Conservation (phyloP, 2,113 vertebrate genomes). For the Myanophis thanlyinensis region DNA sequence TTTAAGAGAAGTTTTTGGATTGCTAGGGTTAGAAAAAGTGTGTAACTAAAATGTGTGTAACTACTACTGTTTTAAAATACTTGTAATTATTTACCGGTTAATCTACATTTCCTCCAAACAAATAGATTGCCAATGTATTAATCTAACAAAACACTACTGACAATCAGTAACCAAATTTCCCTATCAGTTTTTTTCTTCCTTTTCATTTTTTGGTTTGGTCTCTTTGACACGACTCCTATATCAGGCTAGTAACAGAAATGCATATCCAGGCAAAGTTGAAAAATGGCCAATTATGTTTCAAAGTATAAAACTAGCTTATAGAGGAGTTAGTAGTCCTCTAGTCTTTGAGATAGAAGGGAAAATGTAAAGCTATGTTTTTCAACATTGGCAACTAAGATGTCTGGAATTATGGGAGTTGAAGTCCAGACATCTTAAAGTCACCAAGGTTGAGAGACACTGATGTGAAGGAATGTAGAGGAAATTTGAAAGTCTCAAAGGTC, state of each 20-base stretch:
- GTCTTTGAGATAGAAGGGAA: not conserved
- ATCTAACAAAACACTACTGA: not conserved
- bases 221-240: not conserved
- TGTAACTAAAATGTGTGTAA: not conserved
- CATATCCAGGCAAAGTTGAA: not conserved
- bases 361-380: not conserved
- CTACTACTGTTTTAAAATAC: not conserved
- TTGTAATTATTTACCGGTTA: not conserved
- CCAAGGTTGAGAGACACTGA: no score
- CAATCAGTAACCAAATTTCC: not conserved
- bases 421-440: no score
- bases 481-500: not conserved
- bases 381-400: not conserved
- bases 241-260: not conserved
- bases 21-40: not conserved
- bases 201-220: not conserved
- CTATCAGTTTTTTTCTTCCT: not conserved
- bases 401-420: not conserved
- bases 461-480: not conserved
- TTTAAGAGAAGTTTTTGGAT: not conserved
- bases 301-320: not conserved
- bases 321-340: not conserved
- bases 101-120: not conserved
- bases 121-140: not conserved
- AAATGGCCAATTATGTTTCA: fast-evolving